Evolutionary conservation across 2,888 invertebrate species (phyloP).

Genomic region (Chorisops tibialis): DNA sequence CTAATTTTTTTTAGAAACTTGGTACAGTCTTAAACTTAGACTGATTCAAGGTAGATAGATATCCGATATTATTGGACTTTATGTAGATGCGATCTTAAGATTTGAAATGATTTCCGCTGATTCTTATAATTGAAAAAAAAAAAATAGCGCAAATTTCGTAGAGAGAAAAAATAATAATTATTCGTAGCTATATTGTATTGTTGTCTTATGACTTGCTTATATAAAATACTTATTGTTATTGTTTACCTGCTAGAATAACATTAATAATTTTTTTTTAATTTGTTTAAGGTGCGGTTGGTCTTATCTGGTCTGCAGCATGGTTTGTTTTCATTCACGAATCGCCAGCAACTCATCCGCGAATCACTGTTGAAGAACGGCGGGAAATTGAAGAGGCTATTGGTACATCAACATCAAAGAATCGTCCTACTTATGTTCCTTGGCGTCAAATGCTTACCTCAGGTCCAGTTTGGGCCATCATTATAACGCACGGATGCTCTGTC

Average conservation of each 20-base stretch:
- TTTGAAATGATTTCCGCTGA: too few relatives aligned
- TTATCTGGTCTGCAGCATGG: slow-evolving; percentile 80
- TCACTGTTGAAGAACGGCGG: slow-evolving; percentile 66
- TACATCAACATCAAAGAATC: slow-evolving; percentile 57
- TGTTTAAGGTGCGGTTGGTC: slow-evolving; percentile 61
- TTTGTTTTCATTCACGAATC: slow-evolving; percentile 76
- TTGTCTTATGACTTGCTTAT: background rate
- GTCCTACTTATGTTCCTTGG: slow-evolving; percentile 73
- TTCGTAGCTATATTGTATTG: too few relatives aligned
- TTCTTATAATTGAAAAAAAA: too few relatives aligned
- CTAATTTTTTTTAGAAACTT: background rate
- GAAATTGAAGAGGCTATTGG: slow-evolving; percentile 72
- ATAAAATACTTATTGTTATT: background rate
- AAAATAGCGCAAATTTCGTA: too few relatives aligned
- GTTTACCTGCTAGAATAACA: background rate
- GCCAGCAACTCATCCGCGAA: slow-evolving; percentile 79
- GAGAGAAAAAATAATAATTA: too few relatives aligned
- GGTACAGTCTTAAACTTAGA: too few relatives aligned
- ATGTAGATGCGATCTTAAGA: too few relatives aligned
- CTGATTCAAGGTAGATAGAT: too few relatives aligned
- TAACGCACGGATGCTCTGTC: slow-evolving; percentile 79
- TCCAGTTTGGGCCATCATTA: slow-evolving; percentile 82
- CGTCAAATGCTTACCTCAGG: slow-evolving; percentile 62
- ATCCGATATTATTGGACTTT: too few relatives aligned
- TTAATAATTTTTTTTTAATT: background rate